Evolutionary conservation across 2,888 invertebrate genomes (phyloP).

Genomic region (Heliconius charithonia): DNA sequence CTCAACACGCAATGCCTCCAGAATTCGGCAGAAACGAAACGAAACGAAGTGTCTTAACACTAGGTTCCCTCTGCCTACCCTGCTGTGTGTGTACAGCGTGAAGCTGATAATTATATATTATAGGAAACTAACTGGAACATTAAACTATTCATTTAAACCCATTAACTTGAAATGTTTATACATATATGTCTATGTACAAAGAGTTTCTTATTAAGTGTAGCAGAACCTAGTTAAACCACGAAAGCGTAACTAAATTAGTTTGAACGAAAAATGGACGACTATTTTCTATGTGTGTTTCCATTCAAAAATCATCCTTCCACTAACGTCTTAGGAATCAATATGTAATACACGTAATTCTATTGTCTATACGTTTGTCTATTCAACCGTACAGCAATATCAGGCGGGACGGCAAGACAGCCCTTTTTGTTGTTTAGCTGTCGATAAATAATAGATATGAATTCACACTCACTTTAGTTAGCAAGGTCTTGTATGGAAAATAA

Average conservation of each 20-base stretch:
- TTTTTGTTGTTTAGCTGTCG: conserved; percentile 24
- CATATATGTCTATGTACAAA: background rate
- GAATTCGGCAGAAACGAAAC: too few species aligned
- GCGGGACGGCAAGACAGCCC: conserved; percentile 21
- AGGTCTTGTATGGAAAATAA: background rate
- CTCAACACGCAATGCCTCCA: too few species aligned
- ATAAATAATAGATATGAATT: conserved; percentile 28
- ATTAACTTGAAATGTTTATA: background rate
- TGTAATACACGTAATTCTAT: background rate
- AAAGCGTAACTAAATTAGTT: conserved; percentile 25
- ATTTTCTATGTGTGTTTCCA: conserved; percentile 20
- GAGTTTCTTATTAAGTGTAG: conserved; percentile 18
- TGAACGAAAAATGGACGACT: conserved; percentile 24
- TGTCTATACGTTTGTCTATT: conserved; percentile 18
- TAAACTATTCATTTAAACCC: background rate
- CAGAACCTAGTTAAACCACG: conserved; percentile 25
- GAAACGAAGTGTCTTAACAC: too few species aligned
- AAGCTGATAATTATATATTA: too few species aligned
- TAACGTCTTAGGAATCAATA: background rate
- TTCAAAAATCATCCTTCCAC: background rate
- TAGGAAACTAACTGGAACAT: too few species aligned
- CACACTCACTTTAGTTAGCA: background rate
- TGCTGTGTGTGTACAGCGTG: too few species aligned
- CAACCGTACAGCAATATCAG: conserved; percentile 30
- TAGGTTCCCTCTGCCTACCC: too few species aligned